phyloP scores from a whole-genome alignment of 2,797 vertebrate genomes.

The Dermochelys coriacea region DNA sequence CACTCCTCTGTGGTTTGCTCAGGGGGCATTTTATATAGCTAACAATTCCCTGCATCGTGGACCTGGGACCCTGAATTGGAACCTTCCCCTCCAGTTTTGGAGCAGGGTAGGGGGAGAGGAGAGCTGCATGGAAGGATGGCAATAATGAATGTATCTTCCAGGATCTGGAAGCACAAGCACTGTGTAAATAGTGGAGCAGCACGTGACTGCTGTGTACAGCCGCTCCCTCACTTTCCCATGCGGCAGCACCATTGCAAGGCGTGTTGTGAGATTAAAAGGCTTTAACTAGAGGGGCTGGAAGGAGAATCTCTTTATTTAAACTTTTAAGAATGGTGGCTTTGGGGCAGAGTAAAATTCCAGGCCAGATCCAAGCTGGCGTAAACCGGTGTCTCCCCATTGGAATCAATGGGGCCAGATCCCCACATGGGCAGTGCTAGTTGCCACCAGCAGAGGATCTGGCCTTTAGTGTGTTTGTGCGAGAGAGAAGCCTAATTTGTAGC shows the following conservation, averaged over 20 bases:
- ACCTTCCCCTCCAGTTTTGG: not conserved
- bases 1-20: not conserved
- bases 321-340: not conserved
- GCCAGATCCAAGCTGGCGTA: not conserved
- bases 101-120: not conserved
- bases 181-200: not conserved
- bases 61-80: no score
- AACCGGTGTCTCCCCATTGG: not conserved
- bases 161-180: not conserved
- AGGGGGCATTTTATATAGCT: not conserved
- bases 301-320: not conserved
- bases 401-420: not conserved
- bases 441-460: no score
- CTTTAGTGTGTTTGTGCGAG: no score
- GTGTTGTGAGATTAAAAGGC: not conserved
- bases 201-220: rapidly evolving
- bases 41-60: not conserved
- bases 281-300: not conserved
- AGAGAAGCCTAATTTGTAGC: not conserved
- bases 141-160: not conserved
- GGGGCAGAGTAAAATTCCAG: not conserved
- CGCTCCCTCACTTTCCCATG: not conserved
- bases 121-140: not conserved
- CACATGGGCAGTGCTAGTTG: no score
- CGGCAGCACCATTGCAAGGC: not conserved